Conservation (phyloP, 2,113 vertebrate genomes). For the Lepisosteus oculatus region DNA sequence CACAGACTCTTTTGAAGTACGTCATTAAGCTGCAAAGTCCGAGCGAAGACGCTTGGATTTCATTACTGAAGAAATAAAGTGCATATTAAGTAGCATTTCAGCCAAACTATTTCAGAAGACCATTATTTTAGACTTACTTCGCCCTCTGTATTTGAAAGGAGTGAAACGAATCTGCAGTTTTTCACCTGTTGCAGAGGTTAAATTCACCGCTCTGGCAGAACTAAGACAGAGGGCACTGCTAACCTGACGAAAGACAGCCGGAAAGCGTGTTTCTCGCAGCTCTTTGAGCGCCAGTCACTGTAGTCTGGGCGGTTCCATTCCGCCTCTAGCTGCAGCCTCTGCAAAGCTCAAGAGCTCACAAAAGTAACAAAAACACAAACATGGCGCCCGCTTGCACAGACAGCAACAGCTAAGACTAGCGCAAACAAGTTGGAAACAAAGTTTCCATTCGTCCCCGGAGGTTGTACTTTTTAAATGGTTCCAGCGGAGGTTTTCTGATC, state of each 20-base stretch:
- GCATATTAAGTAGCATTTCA: too few relatives aligned
- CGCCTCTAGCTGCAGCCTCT: slow-evolving; percentile 31
- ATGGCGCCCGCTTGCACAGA: slow-evolving; percentile 60
- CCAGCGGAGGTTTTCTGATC: slow-evolving; percentile 11
- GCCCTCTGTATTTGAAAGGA: too few relatives aligned
- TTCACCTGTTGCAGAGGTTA: slow-evolving; percentile 30
- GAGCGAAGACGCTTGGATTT: too few relatives aligned
- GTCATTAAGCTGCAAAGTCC: too few relatives aligned
- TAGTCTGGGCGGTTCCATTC: slow-evolving; percentile 59
- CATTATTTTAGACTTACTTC: too few relatives aligned
- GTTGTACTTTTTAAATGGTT: not conserved
- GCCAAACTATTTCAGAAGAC: too few relatives aligned
- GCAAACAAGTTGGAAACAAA: slow-evolving; percentile 48
- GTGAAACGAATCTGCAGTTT: too few relatives aligned
- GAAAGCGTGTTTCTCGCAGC: slow-evolving; percentile 9
- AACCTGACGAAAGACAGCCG: slow-evolving; percentile 6
- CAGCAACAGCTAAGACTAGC: slow-evolving; percentile 50
- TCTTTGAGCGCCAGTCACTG: slow-evolving; percentile 24
- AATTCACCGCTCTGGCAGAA: not conserved
- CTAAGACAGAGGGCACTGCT: slow-evolving; percentile 33
- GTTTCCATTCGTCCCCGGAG: slow-evolving; percentile 31
- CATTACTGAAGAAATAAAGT: too few relatives aligned
- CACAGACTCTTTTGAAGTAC: too few relatives aligned
- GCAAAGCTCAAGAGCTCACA: slow-evolving; percentile 45
- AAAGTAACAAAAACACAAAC: slow-evolving; percentile 60